A percentile compares a stretch with the other conserved stretches of the same genome.
Evolutionary conservation across 2,797 vertebrate species (phyloP).

Genomic region (Tiaroga cobitis): DNA sequence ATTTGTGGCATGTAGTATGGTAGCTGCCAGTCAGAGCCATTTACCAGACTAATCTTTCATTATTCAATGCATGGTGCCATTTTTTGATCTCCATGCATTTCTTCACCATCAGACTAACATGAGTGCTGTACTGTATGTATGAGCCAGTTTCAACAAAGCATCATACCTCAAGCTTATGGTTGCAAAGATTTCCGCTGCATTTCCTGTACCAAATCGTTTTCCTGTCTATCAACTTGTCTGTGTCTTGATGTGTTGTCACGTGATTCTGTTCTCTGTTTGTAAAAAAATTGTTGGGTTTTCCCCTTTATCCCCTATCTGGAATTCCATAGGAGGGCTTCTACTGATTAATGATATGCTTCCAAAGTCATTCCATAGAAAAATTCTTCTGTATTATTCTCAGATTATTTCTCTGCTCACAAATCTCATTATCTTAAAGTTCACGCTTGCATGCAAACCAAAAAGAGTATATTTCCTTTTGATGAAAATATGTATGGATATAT

Average conservation of each 20-base stretch:
- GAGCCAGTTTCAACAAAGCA: conserved; percentile 70
- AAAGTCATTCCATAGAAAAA: not conserved
- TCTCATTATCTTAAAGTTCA: conserved; percentile 31
- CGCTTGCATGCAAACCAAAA: conserved; percentile 7
- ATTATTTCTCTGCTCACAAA: conserved; percentile 17
- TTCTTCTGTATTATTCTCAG: not conserved
- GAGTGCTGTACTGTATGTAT: conserved; percentile 72
- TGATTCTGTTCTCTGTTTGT: conserved; percentile 96
- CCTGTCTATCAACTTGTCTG: conserved; percentile 73
- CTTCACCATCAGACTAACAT: conserved; percentile 73
- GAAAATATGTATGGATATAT: not conserved
- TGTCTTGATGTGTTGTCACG: conserved; percentile 78
- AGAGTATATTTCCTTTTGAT: not conserved
- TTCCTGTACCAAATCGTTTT: conserved; percentile 67
- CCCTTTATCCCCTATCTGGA: conserved; percentile 63
- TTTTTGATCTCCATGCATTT: conserved; percentile 59
- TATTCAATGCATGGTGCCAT: conserved; percentile 58
- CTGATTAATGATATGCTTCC: conserved; percentile 10
- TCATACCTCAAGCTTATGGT: conserved; percentile 65
- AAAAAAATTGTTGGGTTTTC: conserved; percentile 75
- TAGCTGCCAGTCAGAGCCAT: conserved; percentile 68
- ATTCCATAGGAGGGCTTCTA: conserved; percentile 86
- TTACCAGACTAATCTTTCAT: conserved; percentile 39
- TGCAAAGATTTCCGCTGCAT: conserved; percentile 66
- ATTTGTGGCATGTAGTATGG: conserved; percentile 79